phyloP scores from a whole-genome alignment of 37 sponge, comb jelly and placozoan genomes.

The Diacarnus erythraeanus region DNA sequence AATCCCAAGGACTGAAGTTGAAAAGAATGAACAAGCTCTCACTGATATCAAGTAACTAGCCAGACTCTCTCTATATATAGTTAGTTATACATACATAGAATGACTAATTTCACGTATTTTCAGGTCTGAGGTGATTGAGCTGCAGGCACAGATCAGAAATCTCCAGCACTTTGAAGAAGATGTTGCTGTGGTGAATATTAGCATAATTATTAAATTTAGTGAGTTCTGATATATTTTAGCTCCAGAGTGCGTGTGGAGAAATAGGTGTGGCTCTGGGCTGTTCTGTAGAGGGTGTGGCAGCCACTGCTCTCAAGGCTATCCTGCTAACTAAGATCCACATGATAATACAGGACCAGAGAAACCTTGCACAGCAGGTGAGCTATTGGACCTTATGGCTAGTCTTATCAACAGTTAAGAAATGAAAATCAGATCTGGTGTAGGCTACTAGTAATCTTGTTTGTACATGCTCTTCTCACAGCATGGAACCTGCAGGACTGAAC shows the following conservation, averaged over 20 bases:
- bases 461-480: constrained; percentile 14
- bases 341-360: constrained; percentile 21
- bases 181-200: constrained; percentile 13
- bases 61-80: not conserved
- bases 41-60: constrained; percentile 4
- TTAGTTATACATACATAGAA: not conserved
- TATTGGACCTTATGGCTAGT: not conserved
- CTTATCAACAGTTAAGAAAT: too few species aligned
- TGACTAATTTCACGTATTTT: not conserved
- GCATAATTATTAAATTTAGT: not conserved
- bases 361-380: constrained; percentile 30
- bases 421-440: too few species aligned
- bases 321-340: constrained; percentile 2
- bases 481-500: constrained; percentile 11
- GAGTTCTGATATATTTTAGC: constrained; percentile 6
- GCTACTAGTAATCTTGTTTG: not conserved
- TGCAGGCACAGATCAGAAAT: constrained; percentile 45
- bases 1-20: constrained; percentile 40
- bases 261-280: constrained; percentile 32
- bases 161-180: constrained; percentile 26
- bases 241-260: constrained; percentile 20
- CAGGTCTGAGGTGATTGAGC: constrained; percentile 40
- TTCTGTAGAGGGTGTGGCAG: constrained; percentile 44
- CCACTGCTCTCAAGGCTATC: constrained; percentile 21
- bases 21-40: constrained; percentile 45